Percentiles rank a stretch among this genome's conserved stretches.
phyloP scores from a whole-genome alignment of 2,888 invertebrate genomes.

The Dolomedes plantarius region DNA sequence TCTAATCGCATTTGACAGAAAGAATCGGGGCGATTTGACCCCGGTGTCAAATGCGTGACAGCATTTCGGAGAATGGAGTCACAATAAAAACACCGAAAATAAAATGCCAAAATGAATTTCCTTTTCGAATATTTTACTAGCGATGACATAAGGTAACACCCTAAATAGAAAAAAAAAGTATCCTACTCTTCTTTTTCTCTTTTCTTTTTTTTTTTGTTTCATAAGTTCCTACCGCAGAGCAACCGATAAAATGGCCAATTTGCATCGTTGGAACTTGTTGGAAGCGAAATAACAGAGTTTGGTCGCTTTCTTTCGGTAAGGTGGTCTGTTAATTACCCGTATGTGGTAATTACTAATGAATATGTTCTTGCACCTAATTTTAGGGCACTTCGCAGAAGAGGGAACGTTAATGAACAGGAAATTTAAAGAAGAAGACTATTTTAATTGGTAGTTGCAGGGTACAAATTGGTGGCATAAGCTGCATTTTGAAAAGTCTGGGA shows the following conservation, averaged over 20 bases:
- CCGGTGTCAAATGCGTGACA: conserved; percentile 42
- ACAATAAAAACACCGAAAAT: conserved; percentile 26
- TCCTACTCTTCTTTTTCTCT: background rate
- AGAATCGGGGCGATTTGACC: conserved; percentile 40
- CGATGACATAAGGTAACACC: conserved; percentile 49
- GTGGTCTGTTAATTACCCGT: conserved; percentile 57
- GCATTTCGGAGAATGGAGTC: background rate
- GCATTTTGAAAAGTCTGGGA: no score
- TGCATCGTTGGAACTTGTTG: background rate
- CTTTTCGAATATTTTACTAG: conserved; percentile 61
- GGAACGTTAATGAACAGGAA: background rate
- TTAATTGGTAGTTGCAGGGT: no score
- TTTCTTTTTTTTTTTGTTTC: conserved; percentile 4
- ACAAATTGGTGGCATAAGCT: no score
- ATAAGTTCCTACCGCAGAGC: background rate
- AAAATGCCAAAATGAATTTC: conserved; percentile 40
- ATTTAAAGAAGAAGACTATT: background rate
- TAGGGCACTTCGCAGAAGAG: background rate
- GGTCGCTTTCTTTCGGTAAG: background rate
- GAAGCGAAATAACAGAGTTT: background rate
- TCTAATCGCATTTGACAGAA: conserved; percentile 40
- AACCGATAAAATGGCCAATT: background rate
- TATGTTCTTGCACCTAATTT: background rate
- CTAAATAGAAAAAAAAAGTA: conserved; percentile 16
- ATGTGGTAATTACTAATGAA: conserved; percentile 19